Evolutionary conservation across 2,888 invertebrate species (phyloP).

Genomic region (Bruchidius siliquastri): DNA sequence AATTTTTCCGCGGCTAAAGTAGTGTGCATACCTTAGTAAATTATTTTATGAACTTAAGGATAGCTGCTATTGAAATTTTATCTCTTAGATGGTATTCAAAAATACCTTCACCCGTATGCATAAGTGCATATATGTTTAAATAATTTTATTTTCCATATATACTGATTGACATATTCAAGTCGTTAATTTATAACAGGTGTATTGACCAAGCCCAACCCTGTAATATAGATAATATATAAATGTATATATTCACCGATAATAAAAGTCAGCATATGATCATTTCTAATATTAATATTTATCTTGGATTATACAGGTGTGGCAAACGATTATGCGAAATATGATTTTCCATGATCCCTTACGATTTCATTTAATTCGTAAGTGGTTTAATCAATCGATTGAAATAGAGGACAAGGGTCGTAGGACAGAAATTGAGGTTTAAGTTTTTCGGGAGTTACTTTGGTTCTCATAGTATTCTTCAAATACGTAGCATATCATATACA

Average conservation of each 20-base stretch:
- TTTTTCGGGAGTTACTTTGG: no score
- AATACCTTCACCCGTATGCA: not conserved
- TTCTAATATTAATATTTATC: not conserved
- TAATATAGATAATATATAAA: not conserved
- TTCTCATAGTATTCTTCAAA: no score
- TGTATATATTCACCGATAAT: not conserved
- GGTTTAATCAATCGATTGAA: no score
- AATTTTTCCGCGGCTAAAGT: no score
- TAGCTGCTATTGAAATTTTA: no score
- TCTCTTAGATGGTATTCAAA: not conserved
- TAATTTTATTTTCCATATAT: not conserved
- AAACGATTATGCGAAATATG: not conserved
- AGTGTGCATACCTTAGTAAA: no score
- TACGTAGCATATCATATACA: no score
- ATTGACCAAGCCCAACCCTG: not conserved
- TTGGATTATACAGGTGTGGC: not conserved
- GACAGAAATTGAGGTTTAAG: no score
- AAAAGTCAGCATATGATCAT: not conserved
- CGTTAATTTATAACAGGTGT: not conserved
- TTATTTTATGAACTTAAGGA: no score
- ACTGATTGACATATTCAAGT: not conserved
- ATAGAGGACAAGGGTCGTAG: no score
- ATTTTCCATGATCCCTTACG: no score
- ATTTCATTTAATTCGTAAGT: no score
- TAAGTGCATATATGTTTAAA: not conserved